A percentile compares a stretch with the other conserved stretches of the same genome.
Evolutionary conservation across 2,113 vertebrate genomes (phyloP).

Genomic region (Propithecus coquereli): DNA sequence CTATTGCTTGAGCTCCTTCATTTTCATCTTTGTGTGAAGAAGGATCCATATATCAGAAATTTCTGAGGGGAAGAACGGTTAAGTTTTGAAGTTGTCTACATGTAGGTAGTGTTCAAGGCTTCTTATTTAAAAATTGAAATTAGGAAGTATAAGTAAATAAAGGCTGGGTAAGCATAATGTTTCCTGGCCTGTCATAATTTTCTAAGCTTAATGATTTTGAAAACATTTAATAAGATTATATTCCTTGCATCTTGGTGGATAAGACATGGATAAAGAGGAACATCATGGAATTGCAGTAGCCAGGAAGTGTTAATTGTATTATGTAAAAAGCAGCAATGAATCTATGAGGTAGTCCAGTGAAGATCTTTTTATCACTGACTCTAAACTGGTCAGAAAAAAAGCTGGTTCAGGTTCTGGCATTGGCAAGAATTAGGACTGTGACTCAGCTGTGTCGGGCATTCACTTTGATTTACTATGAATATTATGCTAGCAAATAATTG

Average conservation of each 20-base stretch:
- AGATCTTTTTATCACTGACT: not conserved
- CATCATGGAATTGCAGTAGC: rapidly evolving
- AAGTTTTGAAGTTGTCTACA: not conserved
- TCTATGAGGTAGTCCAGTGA: not conserved
- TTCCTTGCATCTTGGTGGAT: not conserved
- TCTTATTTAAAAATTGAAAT: not conserved
- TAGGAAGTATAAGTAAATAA: not conserved
- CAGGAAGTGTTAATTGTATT: not conserved
- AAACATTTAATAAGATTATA: not conserved
- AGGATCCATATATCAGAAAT: not conserved
- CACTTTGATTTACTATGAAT: not conserved
- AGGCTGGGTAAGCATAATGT: not conserved
- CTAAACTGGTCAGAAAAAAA: not conserved
- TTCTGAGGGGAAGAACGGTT: not conserved
- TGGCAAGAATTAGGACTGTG: not conserved
- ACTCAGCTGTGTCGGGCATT: not conserved
- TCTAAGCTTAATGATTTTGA: not conserved
- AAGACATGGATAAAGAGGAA: not conserved
- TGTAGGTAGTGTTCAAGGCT: not conserved
- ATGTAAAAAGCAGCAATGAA: not conserved
- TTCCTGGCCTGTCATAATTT: not conserved
- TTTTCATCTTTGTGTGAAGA: not conserved
- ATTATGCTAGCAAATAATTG: constrained; percentile 21
- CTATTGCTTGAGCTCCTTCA: no score
- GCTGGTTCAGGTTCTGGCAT: not conserved